Evolutionary conservation across 2,888 invertebrate genomes (phyloP).

Genomic region (Pocota personata): DNA sequence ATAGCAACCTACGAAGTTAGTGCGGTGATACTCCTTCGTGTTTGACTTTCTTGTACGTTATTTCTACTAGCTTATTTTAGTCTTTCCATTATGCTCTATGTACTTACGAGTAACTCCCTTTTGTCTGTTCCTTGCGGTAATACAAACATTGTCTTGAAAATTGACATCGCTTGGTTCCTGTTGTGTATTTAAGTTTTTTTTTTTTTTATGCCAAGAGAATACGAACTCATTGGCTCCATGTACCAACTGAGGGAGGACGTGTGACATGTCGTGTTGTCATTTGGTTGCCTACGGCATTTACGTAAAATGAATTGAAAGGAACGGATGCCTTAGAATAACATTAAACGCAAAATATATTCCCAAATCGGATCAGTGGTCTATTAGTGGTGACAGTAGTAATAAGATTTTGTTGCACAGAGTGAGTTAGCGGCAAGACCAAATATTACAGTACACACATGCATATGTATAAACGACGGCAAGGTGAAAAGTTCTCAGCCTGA

Average conservation of each 20-base stretch:
- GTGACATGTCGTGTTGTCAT: neutral
- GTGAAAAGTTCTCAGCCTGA: too few relatives aligned
- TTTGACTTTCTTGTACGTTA: neutral
- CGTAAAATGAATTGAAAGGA: neutral
- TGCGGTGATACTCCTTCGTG: neutral
- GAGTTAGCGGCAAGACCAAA: too few relatives aligned
- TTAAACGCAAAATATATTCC: conserved; percentile 4
- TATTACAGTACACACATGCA: neutral
- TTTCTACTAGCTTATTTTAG: neutral
- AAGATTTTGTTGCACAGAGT: neutral
- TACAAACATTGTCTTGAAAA: conserved; percentile 11
- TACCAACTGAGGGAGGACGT: neutral
- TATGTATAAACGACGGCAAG: too few relatives aligned
- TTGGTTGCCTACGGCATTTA: conserved; percentile 7
- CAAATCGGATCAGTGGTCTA: conserved; percentile 30
- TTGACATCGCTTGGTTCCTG: neutral
- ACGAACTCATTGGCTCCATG: neutral
- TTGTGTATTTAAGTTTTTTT: neutral
- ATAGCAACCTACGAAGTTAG: neutral
- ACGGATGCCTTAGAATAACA: conserved; percentile 11
- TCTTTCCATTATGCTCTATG: neutral
- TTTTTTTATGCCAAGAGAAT: neutral
- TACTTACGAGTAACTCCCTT: neutral
- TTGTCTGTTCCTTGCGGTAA: conserved; percentile 16
- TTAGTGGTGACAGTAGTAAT: conserved; percentile 8